phyloP scores from a whole-genome alignment of 2,888 invertebrate species.

The Ormyrus rosae region DNA sequence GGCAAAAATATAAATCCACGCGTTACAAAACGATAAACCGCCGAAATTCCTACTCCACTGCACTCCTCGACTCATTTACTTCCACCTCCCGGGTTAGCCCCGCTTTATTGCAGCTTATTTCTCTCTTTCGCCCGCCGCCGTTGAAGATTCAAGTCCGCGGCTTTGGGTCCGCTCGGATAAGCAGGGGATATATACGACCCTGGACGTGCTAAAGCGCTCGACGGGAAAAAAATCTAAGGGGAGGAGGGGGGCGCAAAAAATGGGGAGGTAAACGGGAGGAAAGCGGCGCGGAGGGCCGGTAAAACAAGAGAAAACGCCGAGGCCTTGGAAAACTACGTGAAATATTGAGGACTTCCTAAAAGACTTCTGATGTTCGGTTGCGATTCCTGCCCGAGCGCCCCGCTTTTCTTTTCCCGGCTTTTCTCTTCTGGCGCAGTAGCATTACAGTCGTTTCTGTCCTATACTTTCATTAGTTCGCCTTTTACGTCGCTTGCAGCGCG shows the following conservation, averaged over 20 bases:
- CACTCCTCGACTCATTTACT: not conserved
- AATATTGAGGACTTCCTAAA: slow-evolving; percentile 69
- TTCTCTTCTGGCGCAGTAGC: not conserved
- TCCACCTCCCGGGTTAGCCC: not conserved
- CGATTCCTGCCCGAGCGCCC: slow-evolving; percentile 8
- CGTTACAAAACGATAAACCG: too few species aligned
- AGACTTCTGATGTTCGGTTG: slow-evolving; percentile 69
- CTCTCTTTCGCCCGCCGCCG: slow-evolving; percentile 2
- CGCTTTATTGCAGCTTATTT: not conserved
- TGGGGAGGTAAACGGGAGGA: not conserved
- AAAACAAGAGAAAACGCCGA: slow-evolving; percentile 4
- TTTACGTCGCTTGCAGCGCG: not conserved
- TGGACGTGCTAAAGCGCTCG: slow-evolving; percentile 60
- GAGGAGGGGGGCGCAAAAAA: not conserved
- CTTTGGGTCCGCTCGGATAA: slow-evolving; percentile 56
- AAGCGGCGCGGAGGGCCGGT: not conserved
- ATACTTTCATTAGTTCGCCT: not conserved
- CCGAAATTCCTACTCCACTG: not conserved
- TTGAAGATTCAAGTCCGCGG: slow-evolving; percentile 24
- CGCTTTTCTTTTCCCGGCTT: not conserved
- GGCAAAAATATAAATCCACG: too few species aligned
- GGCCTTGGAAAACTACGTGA: slow-evolving; percentile 64
- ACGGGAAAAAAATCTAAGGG: not conserved
- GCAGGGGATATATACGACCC: slow-evolving; percentile 58
- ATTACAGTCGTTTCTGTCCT: too few species aligned